Evolutionary conservation across 2,888 invertebrate species (phyloP), one percentile per base, ranked within the genome.

Genomic region (Dicyrtoma fusca): DNA sequence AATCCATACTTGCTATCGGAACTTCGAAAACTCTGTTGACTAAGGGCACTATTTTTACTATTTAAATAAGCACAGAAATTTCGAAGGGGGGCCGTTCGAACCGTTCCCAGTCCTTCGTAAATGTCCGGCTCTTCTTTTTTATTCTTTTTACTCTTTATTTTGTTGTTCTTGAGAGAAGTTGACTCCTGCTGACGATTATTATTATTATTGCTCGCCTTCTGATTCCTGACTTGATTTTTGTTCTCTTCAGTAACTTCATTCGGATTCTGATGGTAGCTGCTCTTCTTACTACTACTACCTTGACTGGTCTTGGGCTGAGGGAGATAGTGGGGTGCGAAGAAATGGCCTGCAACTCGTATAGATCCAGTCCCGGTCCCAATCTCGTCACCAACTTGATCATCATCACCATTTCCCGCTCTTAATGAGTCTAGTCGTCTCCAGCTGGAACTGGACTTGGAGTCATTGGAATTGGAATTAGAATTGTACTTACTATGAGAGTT

Each of bases 1-100:
- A 77, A 77, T 55, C 77, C 77, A 53, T 76, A 77, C 49, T 77
- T 74, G 68, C 77, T 77, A 68, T 77, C 77, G 8, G 77, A 71
- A 23, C 69, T 69, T 4, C 72, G 69, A 59, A 57, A 64, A 21
- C 64, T 64, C 17, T 49, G 45, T 10, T 49, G 17, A 53, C 23
- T 64, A 1, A 47, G 25, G 10, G 25, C 49, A 47, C 47, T 64
- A 23, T 64, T 64, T 25, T 64, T 45, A 49, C 25, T 64, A 69
- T 76, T 77, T 19, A 77, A 70, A 59, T 77, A 77, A 11, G 76
- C 75, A 44, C 74, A 69, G 44, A 77, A 77, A 69, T 65, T 70
- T 26, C 64, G 34, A 1, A 64, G 34, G 4, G 71, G 71, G n/a
- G 62, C 63, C 11, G 55, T 64, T 23, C 57, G 53, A 23, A 62